A percentile compares a stretch with the other conserved stretches of the same genome.
phyloP scores from a whole-genome alignment of 2,113 vertebrate species.

The Clupea harengus region DNA sequence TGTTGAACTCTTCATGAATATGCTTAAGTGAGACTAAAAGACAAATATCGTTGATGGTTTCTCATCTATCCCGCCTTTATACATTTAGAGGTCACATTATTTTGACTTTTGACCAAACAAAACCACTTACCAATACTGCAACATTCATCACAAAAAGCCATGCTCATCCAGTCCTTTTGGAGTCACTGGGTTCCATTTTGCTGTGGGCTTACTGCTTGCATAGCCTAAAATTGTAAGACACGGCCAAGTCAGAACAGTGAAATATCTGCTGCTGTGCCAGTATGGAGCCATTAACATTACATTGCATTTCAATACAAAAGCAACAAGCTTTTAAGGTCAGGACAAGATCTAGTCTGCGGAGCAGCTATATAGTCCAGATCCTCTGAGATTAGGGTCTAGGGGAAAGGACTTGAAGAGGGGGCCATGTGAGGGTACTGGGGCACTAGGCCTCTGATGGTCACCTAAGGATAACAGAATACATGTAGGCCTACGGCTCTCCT shows the following conservation, averaged over 20 bases:
- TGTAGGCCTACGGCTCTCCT: not conserved
- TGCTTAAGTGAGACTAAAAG: not conserved
- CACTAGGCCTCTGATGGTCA: not conserved
- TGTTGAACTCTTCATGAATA: not conserved
- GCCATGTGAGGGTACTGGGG: not conserved
- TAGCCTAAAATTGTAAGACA: constrained; percentile 62
- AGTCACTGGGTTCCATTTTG: constrained; percentile 77
- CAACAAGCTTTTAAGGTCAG: not conserved
- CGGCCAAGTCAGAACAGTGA: constrained; percentile 25
- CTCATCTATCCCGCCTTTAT: not conserved
- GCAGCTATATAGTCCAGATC: not conserved
- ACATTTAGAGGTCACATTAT: not conserved
- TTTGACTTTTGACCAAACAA: constrained; percentile 49
- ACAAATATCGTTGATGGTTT: not conserved
- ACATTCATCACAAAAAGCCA: constrained; percentile 70
- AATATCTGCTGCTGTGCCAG: not conserved
- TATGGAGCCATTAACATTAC: not conserved
- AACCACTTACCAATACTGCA: constrained; percentile 48
- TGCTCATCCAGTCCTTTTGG: constrained; percentile 74
- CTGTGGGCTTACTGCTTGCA: constrained; percentile 74
- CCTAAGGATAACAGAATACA: not conserved
- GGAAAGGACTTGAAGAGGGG: not conserved
- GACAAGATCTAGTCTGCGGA: not conserved
- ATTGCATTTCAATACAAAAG: not conserved
- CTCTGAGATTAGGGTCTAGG: not conserved